Conservation (phyloP, 1,140 invertebrate species). For the Thaumatotibia leucotreta region DNA sequence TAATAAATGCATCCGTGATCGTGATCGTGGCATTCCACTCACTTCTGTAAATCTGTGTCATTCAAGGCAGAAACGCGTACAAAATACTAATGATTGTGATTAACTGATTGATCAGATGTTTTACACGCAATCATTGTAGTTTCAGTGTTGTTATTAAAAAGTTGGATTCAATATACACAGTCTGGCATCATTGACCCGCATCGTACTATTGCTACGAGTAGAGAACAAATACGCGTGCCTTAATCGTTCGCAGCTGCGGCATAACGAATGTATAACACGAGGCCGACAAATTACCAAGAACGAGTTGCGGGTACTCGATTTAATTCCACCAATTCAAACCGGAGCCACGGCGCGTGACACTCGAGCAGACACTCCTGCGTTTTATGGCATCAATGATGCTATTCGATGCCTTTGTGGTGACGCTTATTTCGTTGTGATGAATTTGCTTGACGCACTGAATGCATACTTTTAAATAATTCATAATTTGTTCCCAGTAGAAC, state of each 20-base stretch:
- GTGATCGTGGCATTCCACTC: neutral
- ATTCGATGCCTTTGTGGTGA: neutral
- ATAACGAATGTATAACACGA: neutral
- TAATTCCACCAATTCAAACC: constrained; percentile 4
- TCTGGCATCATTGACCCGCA: neutral
- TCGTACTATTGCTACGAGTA: neutral
- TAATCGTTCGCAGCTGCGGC: neutral
- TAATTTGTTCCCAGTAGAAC: no score
- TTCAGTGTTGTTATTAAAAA: neutral
- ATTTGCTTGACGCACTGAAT: neutral
- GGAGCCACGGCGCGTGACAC: neutral
- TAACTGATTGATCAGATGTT: neutral
- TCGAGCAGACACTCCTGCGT: neutral
- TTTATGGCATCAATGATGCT: neutral
- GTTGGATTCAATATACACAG: neutral
- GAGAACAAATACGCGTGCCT: neutral
- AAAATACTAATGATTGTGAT: neutral
- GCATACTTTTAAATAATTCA: neutral
- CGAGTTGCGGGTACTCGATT: neutral
- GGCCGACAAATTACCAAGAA: constrained; percentile 6
- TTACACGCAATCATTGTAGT: constrained; percentile 2
- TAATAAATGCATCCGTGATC: neutral
- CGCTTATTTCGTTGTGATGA: neutral
- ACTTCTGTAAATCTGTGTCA: neutral
- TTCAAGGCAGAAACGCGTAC: neutral